phyloP scores from a whole-genome alignment of 2,797 vertebrate species.

The Manis crassicaudata region DNA sequence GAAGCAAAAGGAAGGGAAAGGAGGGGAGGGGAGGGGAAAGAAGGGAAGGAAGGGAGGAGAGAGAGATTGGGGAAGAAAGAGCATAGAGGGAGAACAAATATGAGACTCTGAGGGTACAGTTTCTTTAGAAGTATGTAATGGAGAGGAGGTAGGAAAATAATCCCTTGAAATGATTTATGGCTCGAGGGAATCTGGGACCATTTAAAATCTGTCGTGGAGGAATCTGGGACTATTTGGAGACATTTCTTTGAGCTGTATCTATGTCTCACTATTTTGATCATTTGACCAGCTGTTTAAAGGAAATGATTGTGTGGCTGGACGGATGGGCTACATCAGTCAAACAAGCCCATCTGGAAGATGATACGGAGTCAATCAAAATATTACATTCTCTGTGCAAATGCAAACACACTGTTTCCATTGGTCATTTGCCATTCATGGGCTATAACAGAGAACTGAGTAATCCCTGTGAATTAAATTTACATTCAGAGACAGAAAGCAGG shows the following conservation, averaged over 20 bases:
- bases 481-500: constrained; percentile 61
- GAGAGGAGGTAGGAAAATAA: constrained; percentile 59
- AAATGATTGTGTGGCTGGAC: constrained; percentile 46
- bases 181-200: constrained; percentile 71
- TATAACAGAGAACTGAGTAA: constrained; percentile 33
- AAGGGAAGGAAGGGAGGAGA: constrained; percentile 11
- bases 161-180: constrained; percentile 65
- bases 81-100: background rate
- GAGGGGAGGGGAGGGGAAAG: background rate
- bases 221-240: constrained; percentile 63
- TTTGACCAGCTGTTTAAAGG: constrained; percentile 69
- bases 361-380: constrained; percentile 51
- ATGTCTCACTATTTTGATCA: constrained; percentile 67
- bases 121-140: constrained; percentile 49
- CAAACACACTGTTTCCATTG: constrained; percentile 60
- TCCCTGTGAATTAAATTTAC: constrained; percentile 54
- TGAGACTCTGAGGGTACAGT: background rate
- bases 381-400: constrained; percentile 13
- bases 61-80: background rate
- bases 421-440: constrained; percentile 56
- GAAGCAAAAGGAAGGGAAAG: constrained; percentile 63
- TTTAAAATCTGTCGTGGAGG: constrained; percentile 67
- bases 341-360: constrained; percentile 73
- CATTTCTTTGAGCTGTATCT: constrained; percentile 68
- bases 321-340: constrained; percentile 62